These are phyloP conservation scores for Panonychus citri DNA, from an alignment of 1,140 invertebrate genomes.

Conservation along the genomic window DNA sequence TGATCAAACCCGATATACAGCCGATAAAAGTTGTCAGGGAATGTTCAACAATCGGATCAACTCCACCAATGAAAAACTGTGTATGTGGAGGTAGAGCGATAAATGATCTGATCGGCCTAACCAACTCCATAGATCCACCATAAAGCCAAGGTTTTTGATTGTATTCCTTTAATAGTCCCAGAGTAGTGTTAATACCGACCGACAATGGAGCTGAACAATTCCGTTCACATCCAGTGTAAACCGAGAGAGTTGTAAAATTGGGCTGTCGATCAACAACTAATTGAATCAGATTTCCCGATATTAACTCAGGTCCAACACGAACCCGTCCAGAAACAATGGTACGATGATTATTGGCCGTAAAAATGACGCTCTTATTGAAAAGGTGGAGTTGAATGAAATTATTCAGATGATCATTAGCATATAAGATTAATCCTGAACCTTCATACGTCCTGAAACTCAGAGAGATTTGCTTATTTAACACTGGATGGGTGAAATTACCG, in stretches of 20 bases:
- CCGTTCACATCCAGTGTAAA: constrained; percentile 44
- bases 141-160: constrained; percentile 14
- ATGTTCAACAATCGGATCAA: constrained; percentile 30
- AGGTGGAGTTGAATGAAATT: constrained; percentile 80
- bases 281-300: constrained; percentile 54
- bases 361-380: constrained; percentile 43
- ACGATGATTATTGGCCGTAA: constrained; percentile 54
- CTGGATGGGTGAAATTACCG: constrained; percentile 22
- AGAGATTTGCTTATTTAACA: constrained; percentile 47
- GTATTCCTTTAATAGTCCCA: constrained; percentile 34
- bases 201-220: constrained; percentile 31
- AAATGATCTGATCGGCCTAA: constrained; percentile 54
- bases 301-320: constrained; percentile 30
- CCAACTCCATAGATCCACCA: constrained; percentile 36
- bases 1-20: constrained; percentile 65
- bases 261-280: constrained; percentile 49
- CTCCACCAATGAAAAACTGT: constrained; percentile 65
- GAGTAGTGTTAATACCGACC: constrained; percentile 21
- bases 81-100: constrained; percentile 61
- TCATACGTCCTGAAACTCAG: constrained; percentile 70
- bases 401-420: constrained; percentile 74
- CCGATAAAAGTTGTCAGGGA: constrained; percentile 52
- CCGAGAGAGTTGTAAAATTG: constrained; percentile 43
- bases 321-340: constrained; percentile 54
- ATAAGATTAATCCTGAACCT: constrained; percentile 46